A percentile compares a stretch with the other conserved stretches of the same genome.
These are phyloP conservation scores for Noctua fimbriata DNA, from an alignment of 2,888 invertebrate genomes.

Conservation along the genomic window DNA sequence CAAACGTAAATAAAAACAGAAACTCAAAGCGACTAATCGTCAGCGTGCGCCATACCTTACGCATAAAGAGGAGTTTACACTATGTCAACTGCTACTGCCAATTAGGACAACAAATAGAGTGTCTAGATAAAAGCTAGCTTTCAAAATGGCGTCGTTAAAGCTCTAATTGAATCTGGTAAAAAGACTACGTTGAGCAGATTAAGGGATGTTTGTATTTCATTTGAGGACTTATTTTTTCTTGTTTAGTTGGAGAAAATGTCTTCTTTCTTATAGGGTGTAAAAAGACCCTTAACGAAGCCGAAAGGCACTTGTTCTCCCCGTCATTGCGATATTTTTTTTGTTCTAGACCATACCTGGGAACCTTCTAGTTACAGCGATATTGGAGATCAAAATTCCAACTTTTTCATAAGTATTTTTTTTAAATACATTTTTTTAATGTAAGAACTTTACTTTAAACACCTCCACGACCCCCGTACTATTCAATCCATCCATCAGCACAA, in stretches of 20 bases:
- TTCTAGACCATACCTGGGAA: no score
- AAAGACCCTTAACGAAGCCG: no score
- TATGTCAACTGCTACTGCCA: constrained; percentile 48
- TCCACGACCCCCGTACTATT: no score
- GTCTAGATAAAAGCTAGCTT: constrained; percentile 35
- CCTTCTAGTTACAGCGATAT: no score
- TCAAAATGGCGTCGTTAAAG: constrained; percentile 34
- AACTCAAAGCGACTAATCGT: not conserved
- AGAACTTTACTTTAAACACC: no score
- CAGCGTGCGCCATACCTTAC: constrained; percentile 19
- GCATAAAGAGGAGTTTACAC: constrained; percentile 34
- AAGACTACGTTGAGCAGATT: constrained; percentile 10
- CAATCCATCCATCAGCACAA: no score
- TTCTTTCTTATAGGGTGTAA: not conserved
- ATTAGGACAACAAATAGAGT: constrained; percentile 59
- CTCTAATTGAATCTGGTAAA: constrained; percentile 44
- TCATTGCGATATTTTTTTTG: no score
- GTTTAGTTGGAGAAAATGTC: not conserved
- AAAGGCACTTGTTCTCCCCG: no score
- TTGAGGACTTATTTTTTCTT: not conserved
- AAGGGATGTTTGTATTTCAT: constrained; percentile 28
- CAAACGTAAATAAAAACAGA: not conserved
- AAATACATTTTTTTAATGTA: no score
- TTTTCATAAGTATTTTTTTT: no score
- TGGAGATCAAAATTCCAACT: no score